Percentiles rank a stretch among this genome's conserved stretches.
These are phyloP conservation scores for Elephantulus edwardii DNA, from an alignment of 2,113 vertebrate genomes.

Conservation along the genomic window DNA sequence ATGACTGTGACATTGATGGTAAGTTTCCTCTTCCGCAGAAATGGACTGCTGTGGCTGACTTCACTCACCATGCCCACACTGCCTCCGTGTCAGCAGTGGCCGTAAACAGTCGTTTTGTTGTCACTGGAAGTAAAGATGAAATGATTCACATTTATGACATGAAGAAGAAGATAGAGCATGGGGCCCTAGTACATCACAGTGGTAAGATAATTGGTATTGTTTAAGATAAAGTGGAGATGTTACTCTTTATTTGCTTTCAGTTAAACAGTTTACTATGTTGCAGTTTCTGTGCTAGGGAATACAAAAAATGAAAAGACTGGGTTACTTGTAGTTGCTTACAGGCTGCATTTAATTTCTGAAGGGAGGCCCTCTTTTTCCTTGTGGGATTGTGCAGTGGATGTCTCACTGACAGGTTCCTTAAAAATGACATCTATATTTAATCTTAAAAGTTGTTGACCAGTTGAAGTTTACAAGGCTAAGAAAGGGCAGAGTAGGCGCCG, in stretches of 20 bases:
- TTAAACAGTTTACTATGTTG: neutral
- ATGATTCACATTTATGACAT: conserved; percentile 97
- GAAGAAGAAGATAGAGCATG: conserved; percentile 92
- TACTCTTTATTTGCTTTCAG: neutral
- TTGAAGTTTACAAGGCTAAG: neutral
- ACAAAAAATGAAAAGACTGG: neutral
- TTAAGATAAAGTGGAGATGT: neutral
- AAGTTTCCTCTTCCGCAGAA: conserved; percentile 80
- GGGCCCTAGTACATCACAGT: conserved; percentile 91
- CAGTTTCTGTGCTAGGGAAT: neutral
- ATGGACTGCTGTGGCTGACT: conserved; percentile 89
- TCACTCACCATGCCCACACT: conserved; percentile 94
- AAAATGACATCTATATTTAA: neutral
- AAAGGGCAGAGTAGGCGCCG: neutral
- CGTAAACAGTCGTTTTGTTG: conserved; percentile 90
- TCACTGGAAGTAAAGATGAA: conserved; percentile 97
- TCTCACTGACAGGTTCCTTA: neutral
- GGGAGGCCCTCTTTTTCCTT: neutral
- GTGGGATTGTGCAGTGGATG: neutral
- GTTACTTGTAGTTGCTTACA: neutral
- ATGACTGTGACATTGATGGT: neutral
- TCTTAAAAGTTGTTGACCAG: conserved; percentile 2
- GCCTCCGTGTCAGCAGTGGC: conserved; percentile 91
- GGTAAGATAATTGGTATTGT: conserved; percentile 82
- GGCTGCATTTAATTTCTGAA: neutral